Conservation (phyloP, 2,888 invertebrate species). For the Cataglyphis altisquamis region DNA sequence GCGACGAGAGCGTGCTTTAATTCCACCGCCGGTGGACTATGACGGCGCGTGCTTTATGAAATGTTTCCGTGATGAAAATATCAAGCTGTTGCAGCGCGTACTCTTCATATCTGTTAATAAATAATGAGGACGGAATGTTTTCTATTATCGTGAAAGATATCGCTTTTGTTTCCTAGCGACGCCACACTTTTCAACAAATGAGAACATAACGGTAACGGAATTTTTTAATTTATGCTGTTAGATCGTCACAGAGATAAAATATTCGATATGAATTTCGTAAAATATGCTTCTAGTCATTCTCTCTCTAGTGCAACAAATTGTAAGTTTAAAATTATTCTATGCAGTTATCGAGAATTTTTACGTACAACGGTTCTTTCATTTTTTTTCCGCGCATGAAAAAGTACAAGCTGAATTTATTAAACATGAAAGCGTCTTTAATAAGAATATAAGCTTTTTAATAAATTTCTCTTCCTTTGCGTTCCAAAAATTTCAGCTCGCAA, state of each 20-base stretch:
- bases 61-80: constrained; percentile 47
- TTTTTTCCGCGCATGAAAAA: not conserved
- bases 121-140: constrained; percentile 41
- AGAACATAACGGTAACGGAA: constrained; percentile 15
- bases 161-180: constrained; percentile 23
- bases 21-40: constrained; percentile 38
- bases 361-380: not conserved
- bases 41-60: constrained; percentile 53
- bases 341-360: not conserved
- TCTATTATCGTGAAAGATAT: constrained; percentile 40
- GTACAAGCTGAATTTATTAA: not conserved
- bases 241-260: not conserved
- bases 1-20: constrained; percentile 52
- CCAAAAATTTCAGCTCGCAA: constrained; percentile 16
- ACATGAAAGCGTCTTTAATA: not conserved
- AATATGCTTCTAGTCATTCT: constrained; percentile 10
- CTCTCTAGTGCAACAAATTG: not conserved
- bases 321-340: not conserved
- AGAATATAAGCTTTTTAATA: not conserved
- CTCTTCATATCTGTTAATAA: constrained; percentile 42
- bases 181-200: constrained; percentile 24
- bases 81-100: constrained; percentile 25
- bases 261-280: constrained; percentile 29
- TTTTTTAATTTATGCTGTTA: constrained; percentile 16
- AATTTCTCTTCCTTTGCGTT: not conserved